phyloP scores from a whole-genome alignment of 2,113 vertebrate genomes.

The Podarcis cretensis region DNA sequence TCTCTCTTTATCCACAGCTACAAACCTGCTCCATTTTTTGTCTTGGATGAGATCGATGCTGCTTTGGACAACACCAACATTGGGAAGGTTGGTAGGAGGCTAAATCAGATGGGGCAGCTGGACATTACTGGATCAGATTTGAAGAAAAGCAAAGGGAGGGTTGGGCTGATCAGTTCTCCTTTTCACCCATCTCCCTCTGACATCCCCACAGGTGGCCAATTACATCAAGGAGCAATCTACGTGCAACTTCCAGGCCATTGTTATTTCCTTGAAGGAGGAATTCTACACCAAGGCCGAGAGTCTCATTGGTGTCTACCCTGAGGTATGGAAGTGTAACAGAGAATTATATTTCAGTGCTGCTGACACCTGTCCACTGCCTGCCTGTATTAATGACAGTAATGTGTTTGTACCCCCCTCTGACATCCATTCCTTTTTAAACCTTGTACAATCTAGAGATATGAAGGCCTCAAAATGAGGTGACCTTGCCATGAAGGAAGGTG shows the following conservation, averaged over 20 bases:
- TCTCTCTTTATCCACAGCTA: conserved; percentile 77
- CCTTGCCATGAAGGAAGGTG: background rate
- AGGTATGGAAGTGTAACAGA: conserved; percentile 73
- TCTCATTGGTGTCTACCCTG: conserved; percentile 90
- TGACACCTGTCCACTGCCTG: background rate
- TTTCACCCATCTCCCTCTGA: background rate
- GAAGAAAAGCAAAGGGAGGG: background rate
- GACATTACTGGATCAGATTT: background rate
- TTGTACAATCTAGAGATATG: background rate
- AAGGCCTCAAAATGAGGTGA: background rate
- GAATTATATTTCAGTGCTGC: background rate
- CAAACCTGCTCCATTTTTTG: conserved; percentile 91
- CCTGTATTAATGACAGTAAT: background rate
- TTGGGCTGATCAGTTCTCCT: background rate
- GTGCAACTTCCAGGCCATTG: conserved; percentile 87
- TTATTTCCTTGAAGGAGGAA: conserved; percentile 96
- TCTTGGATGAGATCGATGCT: conserved; percentile 95
- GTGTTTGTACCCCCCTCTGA: background rate
- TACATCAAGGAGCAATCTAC: conserved; percentile 90
- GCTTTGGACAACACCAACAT: conserved; percentile 95
- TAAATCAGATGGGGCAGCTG: too few relatives aligned
- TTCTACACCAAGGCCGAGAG: conserved; percentile 91
- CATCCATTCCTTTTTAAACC: background rate
- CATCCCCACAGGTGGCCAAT: conserved; percentile 84
- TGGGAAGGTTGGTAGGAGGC: conserved; percentile 80